Conservation (phyloP, 2,113 vertebrate species). For the Corapipo altera region DNA sequence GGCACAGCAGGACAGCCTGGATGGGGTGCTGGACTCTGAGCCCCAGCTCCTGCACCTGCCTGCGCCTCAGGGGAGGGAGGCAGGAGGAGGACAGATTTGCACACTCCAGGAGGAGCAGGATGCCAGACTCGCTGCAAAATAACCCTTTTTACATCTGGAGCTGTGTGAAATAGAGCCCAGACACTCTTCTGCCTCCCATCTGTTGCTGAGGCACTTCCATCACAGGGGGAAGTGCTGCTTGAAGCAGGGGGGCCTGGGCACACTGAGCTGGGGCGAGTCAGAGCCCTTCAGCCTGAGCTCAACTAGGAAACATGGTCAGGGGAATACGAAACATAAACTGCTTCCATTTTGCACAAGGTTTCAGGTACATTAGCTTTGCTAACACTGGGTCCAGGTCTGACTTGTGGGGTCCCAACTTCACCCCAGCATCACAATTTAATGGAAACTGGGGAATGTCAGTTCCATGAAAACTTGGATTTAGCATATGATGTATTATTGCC, state of each 20-base stretch:
- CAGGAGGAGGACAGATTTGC: fast-evolving
- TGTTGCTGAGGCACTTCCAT: background rate
- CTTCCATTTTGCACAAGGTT: background rate
- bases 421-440: background rate
- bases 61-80: fast-evolving
- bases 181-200: background rate
- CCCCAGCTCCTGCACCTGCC: fast-evolving
- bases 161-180: fast-evolving
- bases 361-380: background rate
- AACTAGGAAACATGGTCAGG: background rate
- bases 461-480: background rate
- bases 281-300: background rate
- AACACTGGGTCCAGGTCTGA: background rate
- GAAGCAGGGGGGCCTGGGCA: too few relatives aligned
- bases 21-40: background rate
- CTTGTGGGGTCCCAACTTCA: background rate
- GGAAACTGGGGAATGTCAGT: background rate
- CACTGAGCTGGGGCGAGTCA: background rate
- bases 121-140: background rate
- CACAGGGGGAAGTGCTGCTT: background rate
- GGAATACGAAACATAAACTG: background rate
- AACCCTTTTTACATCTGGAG: background rate
- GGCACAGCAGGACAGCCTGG: background rate
- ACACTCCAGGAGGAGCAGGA: background rate
- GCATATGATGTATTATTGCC: background rate